These are phyloP conservation scores for Conops quadrifasciatus DNA, from an alignment of 2,888 invertebrate genomes.

Conservation along the genomic window DNA sequence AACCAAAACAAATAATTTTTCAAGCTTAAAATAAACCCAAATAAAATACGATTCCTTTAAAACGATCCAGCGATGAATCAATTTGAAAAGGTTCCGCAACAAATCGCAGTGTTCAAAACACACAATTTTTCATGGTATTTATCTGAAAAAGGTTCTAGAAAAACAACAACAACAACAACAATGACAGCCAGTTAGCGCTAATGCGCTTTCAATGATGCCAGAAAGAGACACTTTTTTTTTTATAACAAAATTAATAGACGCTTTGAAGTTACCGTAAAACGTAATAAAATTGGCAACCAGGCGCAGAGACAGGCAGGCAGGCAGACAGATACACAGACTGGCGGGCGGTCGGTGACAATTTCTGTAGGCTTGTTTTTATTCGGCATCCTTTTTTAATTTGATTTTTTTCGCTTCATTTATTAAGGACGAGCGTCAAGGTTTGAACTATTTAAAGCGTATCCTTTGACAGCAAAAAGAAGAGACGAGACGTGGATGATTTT, in stretches of 20 bases:
- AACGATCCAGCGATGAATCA: too few species aligned
- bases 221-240: neutral
- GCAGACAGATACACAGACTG: neutral
- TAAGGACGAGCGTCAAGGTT: slow-evolving; percentile 6
- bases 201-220: neutral
- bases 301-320: neutral
- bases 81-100: neutral
- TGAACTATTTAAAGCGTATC: neutral
- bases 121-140: neutral
- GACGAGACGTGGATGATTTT: too few species aligned
- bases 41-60: too few species aligned
- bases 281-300: neutral
- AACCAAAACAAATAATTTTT: neutral
- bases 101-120: slow-evolving; percentile 26
- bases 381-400: neutral
- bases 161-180: neutral
- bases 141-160: neutral
- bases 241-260: neutral
- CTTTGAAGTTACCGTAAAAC: slow-evolving; percentile 1
- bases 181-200: neutral
- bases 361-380: neutral
- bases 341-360: slow-evolving; percentile 6
- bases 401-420: neutral
- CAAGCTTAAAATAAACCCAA: too few species aligned
- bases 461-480: neutral